These are phyloP conservation scores for Ceyx cyanopectus DNA, from an alignment of 2,113 vertebrate species.

Conservation along the genomic window DNA sequence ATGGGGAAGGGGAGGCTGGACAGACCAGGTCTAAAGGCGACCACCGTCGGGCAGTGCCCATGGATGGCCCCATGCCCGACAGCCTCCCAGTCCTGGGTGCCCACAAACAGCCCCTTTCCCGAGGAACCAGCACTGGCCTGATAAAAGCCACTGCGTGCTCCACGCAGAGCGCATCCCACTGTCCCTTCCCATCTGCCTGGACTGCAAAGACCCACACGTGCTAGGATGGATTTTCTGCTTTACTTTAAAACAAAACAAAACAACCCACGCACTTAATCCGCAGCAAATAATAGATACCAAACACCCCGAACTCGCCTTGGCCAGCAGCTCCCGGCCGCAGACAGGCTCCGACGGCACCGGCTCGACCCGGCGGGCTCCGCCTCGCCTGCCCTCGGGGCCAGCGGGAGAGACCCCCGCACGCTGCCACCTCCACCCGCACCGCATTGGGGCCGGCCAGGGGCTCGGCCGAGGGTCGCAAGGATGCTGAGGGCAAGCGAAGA, in stretches of 20 bases:
- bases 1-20: not conserved
- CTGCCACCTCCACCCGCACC: not conserved
- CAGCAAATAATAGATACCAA: not conserved
- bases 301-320: not conserved
- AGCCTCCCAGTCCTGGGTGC: not conserved
- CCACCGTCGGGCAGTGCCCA: accelerated
- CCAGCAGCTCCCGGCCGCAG: not conserved
- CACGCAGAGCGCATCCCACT: not conserved
- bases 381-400: too few relatives aligned
- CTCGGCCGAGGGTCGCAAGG: not conserved
- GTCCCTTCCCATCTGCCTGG: not conserved
- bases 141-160: not conserved
- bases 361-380: not conserved
- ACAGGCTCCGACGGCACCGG: not conserved
- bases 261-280: not conserved
- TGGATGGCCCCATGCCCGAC: not conserved
- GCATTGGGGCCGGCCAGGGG: not conserved
- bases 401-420: not conserved
- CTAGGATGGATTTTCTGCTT: not conserved
- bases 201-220: accelerated
- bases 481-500: not conserved
- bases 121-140: accelerated
- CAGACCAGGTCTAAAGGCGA: not conserved
- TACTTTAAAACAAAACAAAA: not conserved
- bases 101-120: accelerated